A percentile compares a stretch with the other conserved stretches of the same genome.
Conservation (phyloP, 2,797 vertebrate genomes). For the Sternarchorhynchus goeldii region DNA sequence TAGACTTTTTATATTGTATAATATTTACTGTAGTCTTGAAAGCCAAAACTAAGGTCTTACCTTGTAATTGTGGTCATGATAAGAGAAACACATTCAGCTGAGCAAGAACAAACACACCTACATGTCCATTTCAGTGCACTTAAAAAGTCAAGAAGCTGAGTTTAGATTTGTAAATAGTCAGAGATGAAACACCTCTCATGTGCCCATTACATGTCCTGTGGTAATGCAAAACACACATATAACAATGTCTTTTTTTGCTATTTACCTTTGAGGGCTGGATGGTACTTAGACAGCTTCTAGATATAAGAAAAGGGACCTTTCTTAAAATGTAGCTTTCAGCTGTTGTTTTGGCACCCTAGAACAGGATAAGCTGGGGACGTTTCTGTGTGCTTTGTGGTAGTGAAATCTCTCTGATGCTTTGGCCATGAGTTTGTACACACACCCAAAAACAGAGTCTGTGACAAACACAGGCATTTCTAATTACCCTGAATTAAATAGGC, state of each 20-base stretch:
- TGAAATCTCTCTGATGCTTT: constrained; percentile 21
- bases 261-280: constrained; percentile 10
- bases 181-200: no score
- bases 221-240: no score
- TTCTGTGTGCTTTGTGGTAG: neutral
- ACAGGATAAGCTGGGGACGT: neutral
- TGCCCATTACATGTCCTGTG: no score
- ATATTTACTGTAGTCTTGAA: neutral
- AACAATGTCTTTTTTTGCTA: neutral
- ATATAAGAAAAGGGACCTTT: neutral
- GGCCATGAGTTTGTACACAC: constrained; percentile 3
- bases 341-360: neutral
- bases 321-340: neutral
- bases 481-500: constrained; percentile 20
- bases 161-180: no score
- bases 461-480: constrained; percentile 10
- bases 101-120: neutral
- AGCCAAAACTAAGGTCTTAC: neutral
- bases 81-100: neutral
- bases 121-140: neutral
- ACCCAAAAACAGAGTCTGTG: neutral
- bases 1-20: neutral
- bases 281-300: neutral
- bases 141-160: neutral
- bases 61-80: neutral